Conservation (phyloP, 2,888 invertebrate species). For the Chrysolina americana region DNA sequence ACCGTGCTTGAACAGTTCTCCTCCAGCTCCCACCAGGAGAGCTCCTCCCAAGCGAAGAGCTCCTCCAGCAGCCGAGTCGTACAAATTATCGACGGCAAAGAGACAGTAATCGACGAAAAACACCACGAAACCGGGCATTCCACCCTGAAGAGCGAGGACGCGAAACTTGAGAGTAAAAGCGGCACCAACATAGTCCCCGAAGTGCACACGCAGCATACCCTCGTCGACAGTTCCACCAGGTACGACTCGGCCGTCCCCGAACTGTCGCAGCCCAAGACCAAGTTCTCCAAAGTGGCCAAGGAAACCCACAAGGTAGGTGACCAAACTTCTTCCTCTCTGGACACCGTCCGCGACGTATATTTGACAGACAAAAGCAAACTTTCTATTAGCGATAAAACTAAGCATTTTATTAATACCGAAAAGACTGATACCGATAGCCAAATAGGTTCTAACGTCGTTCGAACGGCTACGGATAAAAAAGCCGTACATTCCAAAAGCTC, state of each 20-base stretch:
- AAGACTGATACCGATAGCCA: conserved; percentile 47
- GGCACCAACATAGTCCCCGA: conserved; percentile 75
- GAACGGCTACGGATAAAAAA: background rate
- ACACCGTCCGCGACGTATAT: conserved; percentile 52
- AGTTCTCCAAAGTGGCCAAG: conserved; percentile 70
- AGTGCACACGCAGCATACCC: conserved; percentile 72
- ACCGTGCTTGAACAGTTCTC: conserved; percentile 60
- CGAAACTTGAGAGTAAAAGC: conserved; percentile 72
- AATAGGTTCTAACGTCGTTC: conserved; percentile 8
- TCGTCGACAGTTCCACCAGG: conserved; percentile 72
- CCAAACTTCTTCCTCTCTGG: conserved; percentile 58
- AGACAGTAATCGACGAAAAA: conserved; percentile 74
- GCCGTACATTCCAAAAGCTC: conserved; percentile 3
- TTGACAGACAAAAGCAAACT: conserved; percentile 37
- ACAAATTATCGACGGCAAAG: conserved; percentile 78
- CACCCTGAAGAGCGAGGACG: conserved; percentile 66
- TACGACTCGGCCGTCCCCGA: conserved; percentile 75
- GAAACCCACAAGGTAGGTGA: conserved; percentile 68
- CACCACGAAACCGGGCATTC: conserved; percentile 71
- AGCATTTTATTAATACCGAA: conserved; percentile 51
- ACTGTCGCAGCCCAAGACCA: conserved; percentile 63
- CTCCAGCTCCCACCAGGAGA: conserved; percentile 71
- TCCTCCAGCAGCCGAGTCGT: conserved; percentile 77
- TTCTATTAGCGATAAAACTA: conserved; percentile 48
- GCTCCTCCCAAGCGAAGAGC: conserved; percentile 74